Evolutionary conservation across 2,797 vertebrate species (phyloP), one percentile per base, ranked within the genome.

Genomic region (Agapornis canus): DNA sequence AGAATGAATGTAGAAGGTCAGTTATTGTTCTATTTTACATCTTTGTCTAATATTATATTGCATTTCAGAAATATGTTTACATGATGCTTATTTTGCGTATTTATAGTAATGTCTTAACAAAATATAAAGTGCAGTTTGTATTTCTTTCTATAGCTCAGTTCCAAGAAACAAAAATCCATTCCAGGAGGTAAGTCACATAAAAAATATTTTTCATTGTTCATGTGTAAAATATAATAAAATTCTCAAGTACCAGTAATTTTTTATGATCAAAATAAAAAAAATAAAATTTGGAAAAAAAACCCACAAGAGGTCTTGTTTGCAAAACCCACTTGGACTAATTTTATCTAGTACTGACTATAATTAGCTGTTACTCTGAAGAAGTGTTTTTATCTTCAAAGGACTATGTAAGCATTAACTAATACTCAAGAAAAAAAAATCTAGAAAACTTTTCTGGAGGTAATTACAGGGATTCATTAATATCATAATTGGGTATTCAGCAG

Each of bases 121-220:
- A 73, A 87, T 90, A 20, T 32, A 32, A 71, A 31, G 69, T 56
- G 43, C 35, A 16, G 5, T 84, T 80, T 91, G 65, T 95, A 64
- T 95, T 70, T 94, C 94, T 97, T 95, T 95, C 96, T 96, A 59
- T 96, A 99, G 99, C 97, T 99, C 99, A 94, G 98, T 99, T 98
- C 99, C 99, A 96, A 99, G 99, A 97, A 99, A 99, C 98, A 99
- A 99, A 98, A 99, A 98, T 97, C 99, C 99, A 72, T 99, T 99
- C 97, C 99, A 99, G 97, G 99, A 99, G 99, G 99, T 99, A 97
- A 98, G 98, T 92, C 76, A 35, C 2, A 0, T 52, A 84, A 39
- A 95, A 92, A 90, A 89, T 82, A 59, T 48, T 80, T 78, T 77
- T 73, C 59, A 52, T 2, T 68, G 51, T 77, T 86, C 26, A 5